These are phyloP conservation scores for Nansenia antarctica DNA, from an alignment of 2,113 vertebrate genomes.

Conservation along the genomic window DNA sequence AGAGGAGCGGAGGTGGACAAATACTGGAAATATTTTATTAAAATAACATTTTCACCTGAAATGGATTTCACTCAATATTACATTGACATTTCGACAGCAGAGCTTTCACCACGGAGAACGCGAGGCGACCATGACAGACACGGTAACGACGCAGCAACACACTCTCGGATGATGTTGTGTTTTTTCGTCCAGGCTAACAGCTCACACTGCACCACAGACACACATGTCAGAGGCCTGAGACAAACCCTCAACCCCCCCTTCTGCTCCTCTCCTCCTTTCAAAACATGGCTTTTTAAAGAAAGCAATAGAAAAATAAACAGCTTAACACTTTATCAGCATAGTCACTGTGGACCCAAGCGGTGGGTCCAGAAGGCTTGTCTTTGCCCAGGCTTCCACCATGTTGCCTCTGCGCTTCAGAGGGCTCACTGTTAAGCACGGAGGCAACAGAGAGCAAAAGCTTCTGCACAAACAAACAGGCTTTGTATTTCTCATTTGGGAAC, in stretches of 20 bases:
- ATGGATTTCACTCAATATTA: constrained; percentile 60
- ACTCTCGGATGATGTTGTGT: constrained; percentile 22
- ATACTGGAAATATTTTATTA: constrained; percentile 88
- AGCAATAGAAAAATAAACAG: no score
- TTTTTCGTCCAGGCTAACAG: constrained; percentile 4
- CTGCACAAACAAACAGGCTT: no score
- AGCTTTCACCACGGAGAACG: constrained; percentile 56
- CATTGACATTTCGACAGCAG: constrained; percentile 65
- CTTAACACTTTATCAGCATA: no score
- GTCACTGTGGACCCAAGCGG: no score
- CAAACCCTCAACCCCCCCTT: constrained; percentile 28
- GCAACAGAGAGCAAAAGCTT: no score
- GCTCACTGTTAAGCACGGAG: no score
- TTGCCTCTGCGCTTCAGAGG: no score
- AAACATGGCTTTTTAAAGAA: no score
- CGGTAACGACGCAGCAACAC: constrained; percentile 32
- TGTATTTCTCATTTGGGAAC: no score
- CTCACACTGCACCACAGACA: background rate
- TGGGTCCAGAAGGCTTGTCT: no score
- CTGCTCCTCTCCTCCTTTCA: background rate
- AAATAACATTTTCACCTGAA: constrained; percentile 91
- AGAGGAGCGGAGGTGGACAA: no score
- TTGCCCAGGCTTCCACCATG: background rate
- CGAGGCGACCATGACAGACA: constrained; percentile 20
- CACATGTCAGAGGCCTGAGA: constrained; percentile 1